These are phyloP conservation scores for Neoniphon sammara DNA, from an alignment of 2,797 vertebrate genomes.

Conservation along the genomic window DNA sequence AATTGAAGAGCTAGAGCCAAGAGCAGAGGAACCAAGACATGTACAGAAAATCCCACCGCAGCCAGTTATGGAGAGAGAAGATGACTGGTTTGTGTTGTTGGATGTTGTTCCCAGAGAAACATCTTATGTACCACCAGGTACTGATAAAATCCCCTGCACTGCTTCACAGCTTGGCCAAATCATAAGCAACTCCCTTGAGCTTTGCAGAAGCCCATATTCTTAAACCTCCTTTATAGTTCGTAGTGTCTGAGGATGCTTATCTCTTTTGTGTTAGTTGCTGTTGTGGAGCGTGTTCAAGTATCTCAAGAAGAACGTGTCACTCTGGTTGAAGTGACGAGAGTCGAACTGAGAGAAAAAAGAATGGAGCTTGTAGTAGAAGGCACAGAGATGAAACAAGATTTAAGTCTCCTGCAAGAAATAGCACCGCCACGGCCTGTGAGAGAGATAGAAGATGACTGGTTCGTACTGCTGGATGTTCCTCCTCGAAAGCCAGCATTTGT, in stretches of 20 bases:
- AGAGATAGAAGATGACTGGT: constrained; percentile 74
- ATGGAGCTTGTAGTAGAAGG: constrained; percentile 38
- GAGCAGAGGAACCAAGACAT: constrained; percentile 7
- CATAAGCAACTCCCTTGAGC: constrained; percentile 17
- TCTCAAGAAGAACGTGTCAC: constrained; percentile 31
- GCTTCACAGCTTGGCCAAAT: constrained; percentile 13
- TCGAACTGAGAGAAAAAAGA: constrained; percentile 32
- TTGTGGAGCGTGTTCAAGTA: constrained; percentile 33
- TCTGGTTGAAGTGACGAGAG: constrained; percentile 28
- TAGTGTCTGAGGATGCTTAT: constrained; percentile 30
- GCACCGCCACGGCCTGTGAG: constrained; percentile 10
- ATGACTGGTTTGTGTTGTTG: constrained; percentile 74
- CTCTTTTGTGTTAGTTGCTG: constrained; percentile 49
- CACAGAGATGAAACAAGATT: constrained; percentile 23
- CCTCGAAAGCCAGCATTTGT: constrained; percentile 48
- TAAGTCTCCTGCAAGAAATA: constrained; percentile 13
- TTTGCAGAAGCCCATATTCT: constrained; percentile 19
- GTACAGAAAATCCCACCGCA: constrained; percentile 27
- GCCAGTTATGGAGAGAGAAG: constrained; percentile 30
- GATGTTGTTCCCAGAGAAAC: constrained; percentile 54
- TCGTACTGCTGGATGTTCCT: constrained; percentile 64
- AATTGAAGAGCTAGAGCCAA: constrained; percentile 51
- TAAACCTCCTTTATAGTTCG: neutral
- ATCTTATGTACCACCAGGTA: constrained; percentile 65
- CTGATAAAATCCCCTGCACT: neutral